Conservation (phyloP, 2,888 invertebrate species). For the Melieria picta region DNA sequence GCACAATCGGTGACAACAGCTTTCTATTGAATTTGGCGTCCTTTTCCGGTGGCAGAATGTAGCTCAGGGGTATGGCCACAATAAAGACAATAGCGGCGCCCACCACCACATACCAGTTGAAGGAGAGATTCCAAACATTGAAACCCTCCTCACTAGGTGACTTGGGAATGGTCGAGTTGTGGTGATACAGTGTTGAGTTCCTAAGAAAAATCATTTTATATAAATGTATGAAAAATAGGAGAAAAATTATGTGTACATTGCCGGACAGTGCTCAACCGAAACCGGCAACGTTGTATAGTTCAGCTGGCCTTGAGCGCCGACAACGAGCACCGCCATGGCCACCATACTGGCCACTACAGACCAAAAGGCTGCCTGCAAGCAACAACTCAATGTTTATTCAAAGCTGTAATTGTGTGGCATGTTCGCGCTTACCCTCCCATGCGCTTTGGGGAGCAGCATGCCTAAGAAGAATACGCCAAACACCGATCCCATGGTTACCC, state of each 20-base stretch:
- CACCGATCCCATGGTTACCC: conserved; percentile 70
- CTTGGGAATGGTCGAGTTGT: too few relatives aligned
- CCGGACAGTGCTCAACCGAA: conserved; percentile 52
- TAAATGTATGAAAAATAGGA: background rate
- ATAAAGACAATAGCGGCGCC: conserved; percentile 68
- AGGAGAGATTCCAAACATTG: conserved; percentile 69
- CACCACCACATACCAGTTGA: conserved; percentile 70
- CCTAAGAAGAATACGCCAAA: conserved; percentile 75
- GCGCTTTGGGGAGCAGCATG: conserved; percentile 74
- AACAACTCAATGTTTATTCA: background rate
- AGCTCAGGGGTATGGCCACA: conserved; percentile 69
- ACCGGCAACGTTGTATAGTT: conserved; percentile 50
- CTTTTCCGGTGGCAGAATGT: conserved; percentile 61
- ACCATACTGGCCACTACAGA: conserved; percentile 52
- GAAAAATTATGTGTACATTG: background rate
- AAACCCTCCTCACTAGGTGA: conserved; percentile 36
- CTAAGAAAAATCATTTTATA: too few relatives aligned
- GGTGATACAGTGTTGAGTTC: too few relatives aligned
- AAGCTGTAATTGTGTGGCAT: too few relatives aligned
- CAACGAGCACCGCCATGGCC: conserved; percentile 51
- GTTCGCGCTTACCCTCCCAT: conserved; percentile 57
- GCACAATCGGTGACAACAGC: conserved; percentile 53
- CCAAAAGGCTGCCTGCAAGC: conserved; percentile 53
- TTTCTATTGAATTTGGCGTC: conserved; percentile 51
- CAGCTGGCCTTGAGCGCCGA: conserved; percentile 54